Evolutionary conservation across 1,140 invertebrate genomes (phyloP), one percentile per base, ranked within the genome.

Genomic region (Brachionus plicatilis): DNA sequence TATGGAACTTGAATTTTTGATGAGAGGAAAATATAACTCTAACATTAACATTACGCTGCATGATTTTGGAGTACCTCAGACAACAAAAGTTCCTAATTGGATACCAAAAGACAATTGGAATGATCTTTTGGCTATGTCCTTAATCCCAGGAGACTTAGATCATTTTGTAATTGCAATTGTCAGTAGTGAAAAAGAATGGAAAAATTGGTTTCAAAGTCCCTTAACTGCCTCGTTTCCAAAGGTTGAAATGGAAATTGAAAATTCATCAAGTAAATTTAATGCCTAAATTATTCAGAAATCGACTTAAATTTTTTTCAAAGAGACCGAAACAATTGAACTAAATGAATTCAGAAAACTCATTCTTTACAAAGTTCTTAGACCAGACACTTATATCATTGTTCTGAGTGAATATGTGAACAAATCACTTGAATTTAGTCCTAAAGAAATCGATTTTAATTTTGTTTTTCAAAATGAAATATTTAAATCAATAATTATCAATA

Each of bases 81-180:
- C 87, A 27, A 87, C 86, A 24, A 78, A 76, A 2, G 84, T 86
- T 9, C 89, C 89, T 6, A 53, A 70, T 12, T 89, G 88, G 88
- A 80, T 90, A 20, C 87, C 88, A 1, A 86, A 85, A 79, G 87
- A 89, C 76, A 87, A 87, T 79, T 90, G 88, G 88, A 88, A 90
- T 70, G 88, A 90, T 80, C 87, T 90, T 14, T 66, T 90, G 83
- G 88, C 89, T 7, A 85, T 90, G 37, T 90, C 89, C 45, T 87
- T 89, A 12, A 86, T 90, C 0, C 88, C 88, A 7, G 88, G 89
- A 8, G 86, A 88, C n/a, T 85, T 90, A n/a, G 88, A 89, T 43
- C 79, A 82, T 82, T 68, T 82, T 47, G 79, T 82, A 20, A 68
- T 82, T 41, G 53, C 53, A 14, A 17, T 82, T 20, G 65, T 82